Conservation (phyloP, 2,113 vertebrate species). For the Urocynchramus pylzowi region DNA sequence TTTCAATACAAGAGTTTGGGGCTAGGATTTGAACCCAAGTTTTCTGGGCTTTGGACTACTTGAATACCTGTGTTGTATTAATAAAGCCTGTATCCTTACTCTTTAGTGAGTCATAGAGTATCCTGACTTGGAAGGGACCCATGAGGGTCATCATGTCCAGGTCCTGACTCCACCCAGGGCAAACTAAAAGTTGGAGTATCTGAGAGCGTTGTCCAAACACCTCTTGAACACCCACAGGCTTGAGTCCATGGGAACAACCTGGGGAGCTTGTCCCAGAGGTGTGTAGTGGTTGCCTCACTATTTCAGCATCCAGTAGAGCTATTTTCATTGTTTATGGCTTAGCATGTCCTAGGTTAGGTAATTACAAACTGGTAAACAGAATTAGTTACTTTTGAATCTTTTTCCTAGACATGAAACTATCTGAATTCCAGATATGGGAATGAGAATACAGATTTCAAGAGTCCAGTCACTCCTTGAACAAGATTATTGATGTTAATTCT, state of each 20-base stretch:
- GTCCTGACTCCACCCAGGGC: background rate
- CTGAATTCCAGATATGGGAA: background rate
- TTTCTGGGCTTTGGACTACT: background rate
- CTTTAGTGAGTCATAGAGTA: background rate
- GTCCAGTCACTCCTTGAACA: background rate
- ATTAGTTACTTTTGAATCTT: background rate
- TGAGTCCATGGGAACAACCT: background rate
- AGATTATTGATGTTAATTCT: background rate
- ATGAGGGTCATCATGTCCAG: background rate
- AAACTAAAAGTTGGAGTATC: background rate
- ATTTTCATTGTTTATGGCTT: background rate
- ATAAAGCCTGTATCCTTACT: background rate
- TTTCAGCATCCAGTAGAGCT: background rate
- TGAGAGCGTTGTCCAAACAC: background rate
- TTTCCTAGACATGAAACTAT: background rate
- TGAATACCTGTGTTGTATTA: background rate
- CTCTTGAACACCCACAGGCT: background rate
- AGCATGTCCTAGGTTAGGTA: background rate
- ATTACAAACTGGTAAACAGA: background rate
- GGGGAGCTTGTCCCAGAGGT: background rate
- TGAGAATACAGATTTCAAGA: background rate
- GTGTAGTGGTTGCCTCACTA: background rate
- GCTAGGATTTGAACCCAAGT: background rate
- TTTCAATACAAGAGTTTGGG: background rate
- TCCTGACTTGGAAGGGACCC: background rate